phyloP scores from a whole-genome alignment of 1,140 invertebrate genomes.

The Drosophila funebris region DNA sequence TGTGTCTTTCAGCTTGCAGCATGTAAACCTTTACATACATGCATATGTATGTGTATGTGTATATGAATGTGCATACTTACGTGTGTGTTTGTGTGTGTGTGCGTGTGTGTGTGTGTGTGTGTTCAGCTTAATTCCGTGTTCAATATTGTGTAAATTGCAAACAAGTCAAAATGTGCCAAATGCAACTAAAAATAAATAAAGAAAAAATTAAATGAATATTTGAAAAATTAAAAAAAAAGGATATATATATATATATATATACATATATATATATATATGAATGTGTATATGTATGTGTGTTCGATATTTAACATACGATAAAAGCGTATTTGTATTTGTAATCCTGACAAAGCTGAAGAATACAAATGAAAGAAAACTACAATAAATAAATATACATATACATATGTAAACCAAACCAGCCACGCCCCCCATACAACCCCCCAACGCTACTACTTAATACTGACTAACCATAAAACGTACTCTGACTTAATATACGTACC shows the following conservation, averaged over 20 bases:
- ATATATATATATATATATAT: neutral
- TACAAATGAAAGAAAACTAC: neutral
- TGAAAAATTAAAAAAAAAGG: constrained; percentile 17
- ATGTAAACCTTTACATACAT: constrained; percentile 8
- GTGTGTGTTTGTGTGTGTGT: too few relatives aligned
- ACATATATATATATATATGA: constrained; percentile 3
- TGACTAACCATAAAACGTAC: constrained; percentile 26
- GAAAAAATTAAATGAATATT: constrained; percentile 10
- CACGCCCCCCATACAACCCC: neutral
- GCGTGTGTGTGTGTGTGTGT: constrained; percentile 18
- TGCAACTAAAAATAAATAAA: constrained; percentile 19
- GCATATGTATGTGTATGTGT: constrained; percentile 12
- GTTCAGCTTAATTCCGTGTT: constrained; percentile 58
- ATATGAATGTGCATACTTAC: constrained; percentile 24
- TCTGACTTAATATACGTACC: constrained; percentile 53
- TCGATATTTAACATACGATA: constrained; percentile 20
- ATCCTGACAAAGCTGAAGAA: neutral
- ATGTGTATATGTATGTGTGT: constrained; percentile 25
- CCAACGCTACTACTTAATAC: constrained; percentile 3
- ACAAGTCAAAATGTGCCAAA: constrained; percentile 49
- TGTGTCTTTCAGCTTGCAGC: constrained; percentile 10
- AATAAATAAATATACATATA: neutral
- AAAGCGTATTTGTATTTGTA: neutral
- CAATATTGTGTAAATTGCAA: constrained; percentile 39
- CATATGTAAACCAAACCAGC: neutral